Evolutionary conservation across 92 coral and sea anemone genomes (phyloP).

Genomic region (Zoanthus gigantus): DNA sequence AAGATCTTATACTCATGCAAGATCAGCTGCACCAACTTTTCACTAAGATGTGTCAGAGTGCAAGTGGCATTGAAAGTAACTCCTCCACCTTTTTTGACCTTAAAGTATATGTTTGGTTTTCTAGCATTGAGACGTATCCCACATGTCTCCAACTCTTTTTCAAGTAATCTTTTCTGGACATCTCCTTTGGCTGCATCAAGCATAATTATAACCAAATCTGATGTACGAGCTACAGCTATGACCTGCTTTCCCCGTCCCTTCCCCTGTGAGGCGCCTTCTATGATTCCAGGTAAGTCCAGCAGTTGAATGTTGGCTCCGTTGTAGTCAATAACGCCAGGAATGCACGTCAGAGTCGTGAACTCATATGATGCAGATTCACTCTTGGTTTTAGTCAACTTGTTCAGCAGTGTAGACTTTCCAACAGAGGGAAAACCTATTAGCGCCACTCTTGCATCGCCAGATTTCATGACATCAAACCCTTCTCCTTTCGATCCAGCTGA

Average conservation of each 20-base stretch:
- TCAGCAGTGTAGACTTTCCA: slow-evolving; percentile 94
- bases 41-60: slow-evolving; percentile 88
- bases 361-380: slow-evolving; percentile 96
- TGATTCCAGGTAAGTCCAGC: slow-evolving; percentile 93
- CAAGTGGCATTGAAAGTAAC: slow-evolving; percentile 93
- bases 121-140: slow-evolving; percentile 91
- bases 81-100: slow-evolving; percentile 95
- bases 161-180: slow-evolving; percentile 87
- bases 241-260: slow-evolving; percentile 20
- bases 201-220: slow-evolving; percentile 97
- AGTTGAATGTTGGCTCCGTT: slow-evolving; percentile 97
- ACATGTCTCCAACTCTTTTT: slow-evolving; percentile 93
- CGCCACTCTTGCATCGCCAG: slow-evolving; percentile 99
- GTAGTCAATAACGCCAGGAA: slow-evolving; percentile 96
- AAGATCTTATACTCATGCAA: slow-evolving; percentile 98
- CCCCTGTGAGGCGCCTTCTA: slow-evolving; percentile 16
- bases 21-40: slow-evolving; percentile 88
- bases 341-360: slow-evolving; percentile 95
- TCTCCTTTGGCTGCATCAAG: slow-evolving; percentile 95
- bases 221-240: slow-evolving; percentile 97
- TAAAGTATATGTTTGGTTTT: slow-evolving; percentile 95
- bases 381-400: slow-evolving; percentile 87
- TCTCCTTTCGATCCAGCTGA: slow-evolving; percentile 95
- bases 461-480: slow-evolving; percentile 99
- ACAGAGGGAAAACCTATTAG: slow-evolving; percentile 98